Evolutionary conservation across 2,888 invertebrate species (phyloP), one percentile per base, ranked within the genome.

Genomic region (Mimumesa dahlbomi): DNA sequence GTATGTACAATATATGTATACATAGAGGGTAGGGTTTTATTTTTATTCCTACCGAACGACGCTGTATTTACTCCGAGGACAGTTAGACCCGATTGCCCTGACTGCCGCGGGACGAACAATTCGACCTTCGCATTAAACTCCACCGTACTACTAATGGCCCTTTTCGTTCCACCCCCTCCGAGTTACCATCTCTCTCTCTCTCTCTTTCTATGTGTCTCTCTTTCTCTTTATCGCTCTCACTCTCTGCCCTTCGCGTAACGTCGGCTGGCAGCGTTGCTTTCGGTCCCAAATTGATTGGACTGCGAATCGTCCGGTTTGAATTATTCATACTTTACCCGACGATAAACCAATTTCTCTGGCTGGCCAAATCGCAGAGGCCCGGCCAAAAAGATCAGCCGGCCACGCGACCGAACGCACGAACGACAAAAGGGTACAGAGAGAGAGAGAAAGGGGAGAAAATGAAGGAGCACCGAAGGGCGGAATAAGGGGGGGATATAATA

Each of bases 301-400:
- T 83, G 82, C 81, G 83, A 85, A 83, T 82, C 82, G 85, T 82
- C 77, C 82, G 79, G 80, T 74, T 75, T 88, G 88, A 88, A 88
- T 88, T 84, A 88, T 88, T 87, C 88, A 88, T 87, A 81, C 82
- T 81, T 85, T 87, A 85, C 83, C 83, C 83, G 77, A 69, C 84
- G 83, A 85, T 85, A 87, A 87, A 85, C 85, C 87, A 86, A 87
- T 87, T 88, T 86, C 83, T 76, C 78, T 75, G n/a, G 40, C 49
- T 5, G 80, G 77, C 75, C 81, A 80, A 85, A 84, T 85, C 78
- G 74, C 66, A 73, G 73, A 71, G 71, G 74, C n/a, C n/a, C n/a
- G n/a, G n/a, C n/a, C n/a, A n/a, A 79, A 76, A 74, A 67, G 71
- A 75, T 79, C 71, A 77, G 62, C 52, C 42, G 22, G 74, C 64